Evolutionary conservation across 2,113 vertebrate species (phyloP).

Genomic region (Cynopterus brachyotis): DNA sequence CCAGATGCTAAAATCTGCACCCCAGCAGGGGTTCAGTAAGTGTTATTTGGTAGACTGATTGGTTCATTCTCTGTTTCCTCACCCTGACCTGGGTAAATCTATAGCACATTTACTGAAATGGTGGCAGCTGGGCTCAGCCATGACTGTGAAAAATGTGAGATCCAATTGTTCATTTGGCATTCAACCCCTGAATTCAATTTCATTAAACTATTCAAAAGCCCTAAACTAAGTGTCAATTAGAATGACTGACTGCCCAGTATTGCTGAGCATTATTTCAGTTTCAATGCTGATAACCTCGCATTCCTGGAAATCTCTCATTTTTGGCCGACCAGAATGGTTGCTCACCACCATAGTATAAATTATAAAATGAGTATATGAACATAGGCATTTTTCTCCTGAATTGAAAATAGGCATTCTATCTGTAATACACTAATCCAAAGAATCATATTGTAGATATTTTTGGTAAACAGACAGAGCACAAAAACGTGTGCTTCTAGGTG

Average conservation of each 20-base stretch:
- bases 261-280: neutral
- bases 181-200: neutral
- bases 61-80: neutral
- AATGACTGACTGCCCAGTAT: rapidly evolving
- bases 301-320: neutral
- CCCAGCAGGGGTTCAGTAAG: neutral
- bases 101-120: neutral
- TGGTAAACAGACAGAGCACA: neutral
- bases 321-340: neutral
- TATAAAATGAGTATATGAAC: neutral
- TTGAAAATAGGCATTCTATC: neutral
- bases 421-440: neutral
- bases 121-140: neutral
- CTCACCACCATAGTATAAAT: neutral
- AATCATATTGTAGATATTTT: neutral
- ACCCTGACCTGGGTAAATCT: neutral
- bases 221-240: neutral
- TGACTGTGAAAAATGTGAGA: neutral
- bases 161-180: neutral
- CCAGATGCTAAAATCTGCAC: neutral
- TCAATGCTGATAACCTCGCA: neutral
- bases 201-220: neutral
- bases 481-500: rapidly evolving
- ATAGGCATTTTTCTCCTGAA: neutral
- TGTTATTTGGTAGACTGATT: neutral